Base-by-base conservation (phyloP, 2,113 vertebrate species). In the Piliocolobus tephrosceles region DNA sequence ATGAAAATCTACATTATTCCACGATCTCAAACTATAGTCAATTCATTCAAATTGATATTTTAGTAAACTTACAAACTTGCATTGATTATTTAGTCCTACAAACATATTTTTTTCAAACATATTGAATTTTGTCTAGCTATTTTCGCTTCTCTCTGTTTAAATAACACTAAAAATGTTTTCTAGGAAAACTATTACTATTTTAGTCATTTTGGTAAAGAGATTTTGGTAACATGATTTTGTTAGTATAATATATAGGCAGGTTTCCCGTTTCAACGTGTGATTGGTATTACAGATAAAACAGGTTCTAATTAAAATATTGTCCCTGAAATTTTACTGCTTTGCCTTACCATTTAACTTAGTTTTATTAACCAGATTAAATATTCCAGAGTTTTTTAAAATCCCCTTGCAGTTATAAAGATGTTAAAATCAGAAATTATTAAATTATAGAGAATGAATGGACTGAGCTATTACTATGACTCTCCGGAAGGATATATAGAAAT, bases 351-450 rank as follows among this genome's bases (percentile, higher is more conserved):
- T 96, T 92, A 81, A 52, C 72, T 95, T 85, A 93, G 92, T 83
- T 97, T 68, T 96, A 83, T 82, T 91, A 94, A 93, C 16, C 73
- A 61, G 64, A 81, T 90, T 85, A 84, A 11, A 82, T 61, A 70
- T 94, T 66, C 16, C 17, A 43, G 30, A 72, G 20, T 72, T 75
- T 14, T 50, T 14, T 1, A 50, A 50, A 50, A 23, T 3, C n/a
- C 6, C 43, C 9, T 12, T 16, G 20, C 14, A 88, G 22, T 38
- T 79, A 82, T 50, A 94, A 90, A 95, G 2, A 18, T 93, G 30
- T 25, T 92, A 90, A 96, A 91, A 73, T 79, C 17, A 90, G 90
- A 96, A 92, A 78, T 79, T 22, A 90, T 76, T 79, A 87, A 87
- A 22, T 84, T 96, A 52, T 64, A n/a, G 38, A 40, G 16, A 94